Conservation (phyloP, 2,797 vertebrate species). For the Leptatherina wallacei region DNA sequence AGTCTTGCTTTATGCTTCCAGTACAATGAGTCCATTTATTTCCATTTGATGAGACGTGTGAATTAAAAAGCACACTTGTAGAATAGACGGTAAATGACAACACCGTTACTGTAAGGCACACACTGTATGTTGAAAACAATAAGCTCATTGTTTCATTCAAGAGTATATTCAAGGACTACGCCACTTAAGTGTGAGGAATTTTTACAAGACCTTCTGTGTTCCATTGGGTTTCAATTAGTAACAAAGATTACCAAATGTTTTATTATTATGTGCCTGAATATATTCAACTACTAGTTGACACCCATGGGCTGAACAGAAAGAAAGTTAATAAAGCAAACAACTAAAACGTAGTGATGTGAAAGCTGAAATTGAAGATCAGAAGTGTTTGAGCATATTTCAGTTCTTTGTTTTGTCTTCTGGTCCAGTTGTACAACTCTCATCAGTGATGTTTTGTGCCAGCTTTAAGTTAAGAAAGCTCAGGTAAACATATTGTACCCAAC, state of each 20-base stretch:
- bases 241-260: constrained; percentile 11
- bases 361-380: background rate
- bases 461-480: background rate
- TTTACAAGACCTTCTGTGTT: constrained; percentile 12
- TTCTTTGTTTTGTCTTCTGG: background rate
- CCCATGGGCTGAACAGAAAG: background rate
- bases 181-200: constrained; percentile 11
- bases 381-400: background rate
- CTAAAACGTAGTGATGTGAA: background rate
- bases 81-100: constrained; percentile 45
- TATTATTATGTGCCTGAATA: background rate
- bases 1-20: constrained; percentile 20
- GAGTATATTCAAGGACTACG: constrained; percentile 30
- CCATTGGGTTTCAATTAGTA: constrained; percentile 4
- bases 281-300: background rate
- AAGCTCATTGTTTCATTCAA: constrained; percentile 23
- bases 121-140: constrained; percentile 24
- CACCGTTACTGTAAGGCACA: constrained; percentile 47
- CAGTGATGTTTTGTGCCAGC: background rate
- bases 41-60: constrained; percentile 47
- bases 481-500: background rate
- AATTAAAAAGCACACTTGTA: constrained; percentile 37
- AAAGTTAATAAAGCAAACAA: too few species aligned
- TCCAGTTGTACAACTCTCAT: background rate
- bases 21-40: constrained; percentile 67